These are phyloP conservation scores for Mesorhabditis spiculigera DNA, from an alignment of 2,888 invertebrate genomes.

Conservation along the genomic window DNA sequence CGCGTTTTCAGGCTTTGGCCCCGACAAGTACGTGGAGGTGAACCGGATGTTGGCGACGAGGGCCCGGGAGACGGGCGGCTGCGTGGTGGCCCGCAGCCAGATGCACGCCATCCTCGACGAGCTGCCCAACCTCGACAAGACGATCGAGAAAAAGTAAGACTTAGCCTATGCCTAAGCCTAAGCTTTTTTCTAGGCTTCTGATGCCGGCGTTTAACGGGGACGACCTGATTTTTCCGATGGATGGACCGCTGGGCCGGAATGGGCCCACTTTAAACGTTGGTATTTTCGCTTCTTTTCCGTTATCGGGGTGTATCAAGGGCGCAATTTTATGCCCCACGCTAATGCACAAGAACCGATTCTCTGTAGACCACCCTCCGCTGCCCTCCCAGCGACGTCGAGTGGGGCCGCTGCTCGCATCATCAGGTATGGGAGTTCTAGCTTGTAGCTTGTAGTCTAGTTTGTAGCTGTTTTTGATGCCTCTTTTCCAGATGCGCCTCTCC, in stretches of 20 bases:
- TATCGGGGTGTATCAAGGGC: too few relatives aligned
- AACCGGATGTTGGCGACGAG: conserved; percentile 39
- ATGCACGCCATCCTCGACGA: conserved; percentile 44
- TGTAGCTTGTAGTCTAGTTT: neutral
- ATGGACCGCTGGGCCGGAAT: conserved; percentile 41
- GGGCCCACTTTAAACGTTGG: conserved; percentile 27
- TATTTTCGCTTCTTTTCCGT: neutral
- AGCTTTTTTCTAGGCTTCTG: conserved; percentile 25
- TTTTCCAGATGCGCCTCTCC: conserved; percentile 18
- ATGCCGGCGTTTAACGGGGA: conserved; percentile 47
- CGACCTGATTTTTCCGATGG: conserved; percentile 47
- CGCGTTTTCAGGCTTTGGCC: conserved; percentile 27
- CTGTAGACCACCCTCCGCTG: conserved; percentile 33
- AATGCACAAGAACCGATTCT: neutral
- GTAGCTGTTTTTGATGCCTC: neutral
- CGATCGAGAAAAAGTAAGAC: conserved; percentile 26
- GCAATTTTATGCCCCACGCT: neutral
- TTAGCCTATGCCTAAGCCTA: neutral
- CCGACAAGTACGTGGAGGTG: conserved; percentile 44
- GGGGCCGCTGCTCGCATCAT: conserved; percentile 28
- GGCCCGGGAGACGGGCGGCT: conserved; percentile 40
- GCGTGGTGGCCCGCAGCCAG: conserved; percentile 33
- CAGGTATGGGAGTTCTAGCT: conserved; percentile 10
- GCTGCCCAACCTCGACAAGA: conserved; percentile 28
- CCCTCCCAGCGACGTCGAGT: conserved; percentile 22